Evolutionary conservation across 2,888 invertebrate species (phyloP).

Genomic region (Odiellus spinosus): DNA sequence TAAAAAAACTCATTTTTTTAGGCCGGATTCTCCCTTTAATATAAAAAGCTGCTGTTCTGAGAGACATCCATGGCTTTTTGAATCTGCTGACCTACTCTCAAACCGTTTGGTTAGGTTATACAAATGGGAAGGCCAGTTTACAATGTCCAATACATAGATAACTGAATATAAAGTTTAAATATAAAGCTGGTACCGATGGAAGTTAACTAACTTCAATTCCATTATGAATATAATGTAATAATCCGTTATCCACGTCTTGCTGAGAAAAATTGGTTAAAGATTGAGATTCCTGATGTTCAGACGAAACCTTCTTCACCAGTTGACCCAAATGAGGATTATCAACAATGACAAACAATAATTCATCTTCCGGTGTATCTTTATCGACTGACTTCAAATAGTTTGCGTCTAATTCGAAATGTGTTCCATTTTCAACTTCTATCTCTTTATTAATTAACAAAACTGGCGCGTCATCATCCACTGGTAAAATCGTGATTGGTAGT

Average conservation of each 20-base stretch:
- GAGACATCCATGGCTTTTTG: no score
- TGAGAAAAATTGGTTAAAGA: slow-evolving; percentile 25
- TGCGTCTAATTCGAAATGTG: slow-evolving; percentile 24
- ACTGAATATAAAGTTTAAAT: no score
- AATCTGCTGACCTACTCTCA: no score
- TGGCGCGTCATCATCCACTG: slow-evolving; percentile 30
- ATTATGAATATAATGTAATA: slow-evolving; percentile 29
- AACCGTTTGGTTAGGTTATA: no score
- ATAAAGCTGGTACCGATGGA: no score
- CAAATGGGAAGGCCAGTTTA: no score
- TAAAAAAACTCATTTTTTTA: no score
- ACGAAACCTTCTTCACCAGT: slow-evolving; percentile 24
- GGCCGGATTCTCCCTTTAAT: no score
- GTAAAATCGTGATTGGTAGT: slow-evolving; percentile 28
- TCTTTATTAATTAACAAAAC: slow-evolving; percentile 24
- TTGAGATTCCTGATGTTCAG: slow-evolving; percentile 10
- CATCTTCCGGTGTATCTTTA: slow-evolving; percentile 26
- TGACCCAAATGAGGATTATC: slow-evolving; percentile 26
- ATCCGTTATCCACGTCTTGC: slow-evolving; percentile 27
- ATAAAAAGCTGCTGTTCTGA: no score
- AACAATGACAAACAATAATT: slow-evolving; percentile 26
- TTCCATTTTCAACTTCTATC: slow-evolving; percentile 27
- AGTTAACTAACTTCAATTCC: slow-evolving; percentile 22
- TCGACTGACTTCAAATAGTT: slow-evolving; percentile 26
- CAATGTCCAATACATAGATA: no score